A percentile compares a stretch with the other conserved stretches of the same genome.
Evolutionary conservation across 2,113 vertebrate genomes (phyloP).

Genomic region (Leptodactylus fuscus): DNA sequence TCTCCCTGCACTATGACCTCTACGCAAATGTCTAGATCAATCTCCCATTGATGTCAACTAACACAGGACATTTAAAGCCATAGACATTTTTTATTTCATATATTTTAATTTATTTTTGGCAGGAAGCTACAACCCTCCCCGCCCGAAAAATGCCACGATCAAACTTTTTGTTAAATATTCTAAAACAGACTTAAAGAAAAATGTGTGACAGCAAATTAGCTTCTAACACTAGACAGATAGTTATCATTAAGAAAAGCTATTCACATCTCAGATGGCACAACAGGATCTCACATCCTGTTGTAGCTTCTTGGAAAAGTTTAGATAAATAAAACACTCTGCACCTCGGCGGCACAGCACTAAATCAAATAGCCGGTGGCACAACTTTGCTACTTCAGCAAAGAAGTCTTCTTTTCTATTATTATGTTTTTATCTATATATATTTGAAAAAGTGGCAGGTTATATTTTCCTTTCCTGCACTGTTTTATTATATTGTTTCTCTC

Average conservation of each 20-base stretch:
- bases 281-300: constrained; percentile 66
- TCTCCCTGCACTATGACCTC: too few species aligned
- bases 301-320: constrained; percentile 59
- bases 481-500: constrained; percentile 18
- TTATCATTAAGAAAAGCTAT: constrained; percentile 55
- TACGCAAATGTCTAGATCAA: too few species aligned
- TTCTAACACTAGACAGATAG: constrained; percentile 14
- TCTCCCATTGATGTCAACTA: not conserved
- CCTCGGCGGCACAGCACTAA: constrained; percentile 41
- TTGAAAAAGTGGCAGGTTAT: constrained; percentile 56
- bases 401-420: constrained; percentile 61
- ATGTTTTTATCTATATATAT: constrained; percentile 62
- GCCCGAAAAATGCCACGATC: not conserved
- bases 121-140: not conserved
- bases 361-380: constrained; percentile 54
- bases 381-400: constrained; percentile 55
- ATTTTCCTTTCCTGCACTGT: constrained; percentile 33
- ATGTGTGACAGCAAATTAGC: too few species aligned
- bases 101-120: not conserved
- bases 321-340: constrained; percentile 54
- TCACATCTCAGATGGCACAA: constrained; percentile 66
- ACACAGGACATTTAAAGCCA: not conserved
- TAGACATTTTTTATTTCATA: not conserved
- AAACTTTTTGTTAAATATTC: not conserved
- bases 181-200: not conserved